These are phyloP conservation scores for Phyllotreta cruciferae DNA, from an alignment of 2,888 invertebrate species.

Conservation along the genomic window DNA sequence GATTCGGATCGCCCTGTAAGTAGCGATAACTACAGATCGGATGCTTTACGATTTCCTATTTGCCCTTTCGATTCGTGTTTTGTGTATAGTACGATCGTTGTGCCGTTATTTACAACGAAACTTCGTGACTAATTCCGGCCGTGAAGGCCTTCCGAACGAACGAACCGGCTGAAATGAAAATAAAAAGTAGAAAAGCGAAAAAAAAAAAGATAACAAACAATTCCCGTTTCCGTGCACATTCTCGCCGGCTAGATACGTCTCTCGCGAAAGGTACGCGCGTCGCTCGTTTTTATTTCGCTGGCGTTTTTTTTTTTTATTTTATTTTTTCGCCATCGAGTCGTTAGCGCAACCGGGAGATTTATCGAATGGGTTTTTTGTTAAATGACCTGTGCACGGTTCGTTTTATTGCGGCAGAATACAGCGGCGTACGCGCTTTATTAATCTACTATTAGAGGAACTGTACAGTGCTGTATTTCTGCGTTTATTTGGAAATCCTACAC, in stretches of 20 bases:
- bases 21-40: no score
- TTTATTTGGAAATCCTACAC: no score
- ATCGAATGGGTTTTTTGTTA: constrained; percentile 40
- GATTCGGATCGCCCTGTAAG: no score
- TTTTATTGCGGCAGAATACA: constrained; percentile 20
- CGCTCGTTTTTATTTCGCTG: no score
- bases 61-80: no score
- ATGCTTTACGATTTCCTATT: no score
- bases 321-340: constrained; percentile 38
- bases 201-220: constrained; percentile 25
- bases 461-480: no score
- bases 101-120: constrained; percentile 30
- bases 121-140: constrained; percentile 27
- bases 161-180: no score
- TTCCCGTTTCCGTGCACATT: constrained; percentile 22
- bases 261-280: constrained; percentile 18
- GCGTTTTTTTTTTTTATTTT: constrained; percentile 21
- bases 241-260: background rate
- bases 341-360: constrained; percentile 37
- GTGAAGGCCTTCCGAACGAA: constrained; percentile 14
- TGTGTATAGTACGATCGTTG: background rate
- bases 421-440: background rate
- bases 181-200: constrained; percentile 7
- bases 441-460: no score
- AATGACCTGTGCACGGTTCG: constrained; percentile 33